Conservation (phyloP, 2,888 invertebrate species). For the Calliopum simillimum region DNA sequence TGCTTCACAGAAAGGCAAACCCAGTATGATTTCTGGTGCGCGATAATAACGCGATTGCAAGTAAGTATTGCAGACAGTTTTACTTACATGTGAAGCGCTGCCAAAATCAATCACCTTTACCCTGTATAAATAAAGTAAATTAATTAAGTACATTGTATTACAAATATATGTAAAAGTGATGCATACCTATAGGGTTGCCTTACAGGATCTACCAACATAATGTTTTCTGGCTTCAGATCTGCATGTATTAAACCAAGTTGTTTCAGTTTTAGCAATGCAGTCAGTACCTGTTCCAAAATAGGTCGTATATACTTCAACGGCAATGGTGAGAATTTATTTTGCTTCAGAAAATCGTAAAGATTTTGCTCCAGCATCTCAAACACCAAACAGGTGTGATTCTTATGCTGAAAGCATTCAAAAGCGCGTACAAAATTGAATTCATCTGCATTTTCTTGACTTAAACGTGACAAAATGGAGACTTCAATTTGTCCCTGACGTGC, state of each 20-base stretch:
- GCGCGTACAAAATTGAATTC: slow-evolving; percentile 99
- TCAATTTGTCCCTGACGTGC: slow-evolving; percentile 99
- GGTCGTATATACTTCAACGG: slow-evolving; percentile 98
- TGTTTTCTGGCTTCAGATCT: slow-evolving; percentile 99
- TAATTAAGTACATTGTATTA: slow-evolving; percentile 5
- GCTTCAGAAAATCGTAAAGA: slow-evolving; percentile 99
- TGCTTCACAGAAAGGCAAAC: slow-evolving; percentile 98
- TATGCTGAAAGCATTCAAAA: slow-evolving; percentile 99
- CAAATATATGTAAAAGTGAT: background rate
- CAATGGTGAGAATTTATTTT: slow-evolving; percentile 99
- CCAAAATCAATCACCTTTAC: slow-evolving; percentile 99
- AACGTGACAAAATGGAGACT: slow-evolving; percentile 91
- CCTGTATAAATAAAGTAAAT: slow-evolving; percentile 66
- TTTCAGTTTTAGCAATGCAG: slow-evolving; percentile 77
- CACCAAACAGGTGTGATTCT: slow-evolving; percentile 98
- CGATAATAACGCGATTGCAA: slow-evolving; percentile 98
- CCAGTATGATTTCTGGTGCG: slow-evolving; percentile 96
- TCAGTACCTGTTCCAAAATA: slow-evolving; percentile 92
- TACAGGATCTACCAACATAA: slow-evolving; percentile 99
- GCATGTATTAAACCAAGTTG: slow-evolving; percentile 99
- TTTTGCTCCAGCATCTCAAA: slow-evolving; percentile 99
- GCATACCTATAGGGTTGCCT: slow-evolving; percentile 86
- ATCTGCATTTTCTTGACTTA: slow-evolving; percentile 97
- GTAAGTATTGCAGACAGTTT: slow-evolving; percentile 99
- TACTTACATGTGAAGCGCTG: slow-evolving; percentile 98